phyloP scores from a whole-genome alignment of 2,113 vertebrate species.

The Tricholaema leucomelas region DNA sequence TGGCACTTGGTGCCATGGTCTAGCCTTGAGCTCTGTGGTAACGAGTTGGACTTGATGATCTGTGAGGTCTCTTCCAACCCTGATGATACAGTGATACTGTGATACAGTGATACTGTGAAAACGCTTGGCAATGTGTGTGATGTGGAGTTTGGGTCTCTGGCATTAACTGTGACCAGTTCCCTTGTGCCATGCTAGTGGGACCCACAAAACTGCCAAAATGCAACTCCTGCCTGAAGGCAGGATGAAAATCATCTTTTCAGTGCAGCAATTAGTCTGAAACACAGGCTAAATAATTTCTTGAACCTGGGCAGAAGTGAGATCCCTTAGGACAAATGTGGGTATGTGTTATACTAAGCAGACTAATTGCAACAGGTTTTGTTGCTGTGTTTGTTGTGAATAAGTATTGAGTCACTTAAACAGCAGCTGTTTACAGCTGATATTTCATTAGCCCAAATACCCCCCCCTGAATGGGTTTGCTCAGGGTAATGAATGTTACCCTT shows the following conservation, averaged over 20 bases:
- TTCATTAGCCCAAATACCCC: background rate
- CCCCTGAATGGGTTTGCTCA: background rate
- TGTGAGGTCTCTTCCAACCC: no score
- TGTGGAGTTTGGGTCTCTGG: background rate
- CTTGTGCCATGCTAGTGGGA: accelerated
- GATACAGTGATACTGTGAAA: no score
- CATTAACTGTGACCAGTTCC: accelerated
- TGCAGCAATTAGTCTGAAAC: background rate
- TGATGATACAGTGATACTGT: no score
- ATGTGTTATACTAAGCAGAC: accelerated
- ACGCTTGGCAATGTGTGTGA: background rate
- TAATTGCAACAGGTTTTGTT: background rate
- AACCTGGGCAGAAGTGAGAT: background rate
- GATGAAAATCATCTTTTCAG: background rate
- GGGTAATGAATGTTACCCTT: background rate
- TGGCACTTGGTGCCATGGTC: no score
- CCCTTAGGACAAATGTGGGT: background rate
- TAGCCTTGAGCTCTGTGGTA: no score
- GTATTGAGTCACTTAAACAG: background rate
- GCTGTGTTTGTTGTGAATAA: background rate
- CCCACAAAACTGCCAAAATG: background rate
- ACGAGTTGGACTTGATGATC: no score
- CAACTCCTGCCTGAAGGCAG: background rate
- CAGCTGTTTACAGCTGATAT: background rate
- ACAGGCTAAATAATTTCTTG: background rate